phyloP scores from a whole-genome alignment of 2,888 invertebrate genomes.

The Dicranocentrus wangi region DNA sequence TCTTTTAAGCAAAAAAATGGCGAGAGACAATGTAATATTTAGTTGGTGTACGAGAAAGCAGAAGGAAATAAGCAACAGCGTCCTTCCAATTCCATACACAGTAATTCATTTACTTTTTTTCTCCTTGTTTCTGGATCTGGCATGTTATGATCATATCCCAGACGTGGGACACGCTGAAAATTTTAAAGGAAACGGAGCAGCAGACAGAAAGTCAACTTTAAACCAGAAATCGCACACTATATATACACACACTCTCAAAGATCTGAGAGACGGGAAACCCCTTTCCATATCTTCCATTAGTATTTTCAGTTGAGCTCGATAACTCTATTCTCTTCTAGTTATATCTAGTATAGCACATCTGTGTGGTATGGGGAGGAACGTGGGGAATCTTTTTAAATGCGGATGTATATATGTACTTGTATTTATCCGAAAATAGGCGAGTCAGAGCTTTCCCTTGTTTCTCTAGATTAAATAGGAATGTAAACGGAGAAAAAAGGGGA shows the following conservation, averaged over 20 bases:
- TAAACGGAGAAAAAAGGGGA: constrained; percentile 2
- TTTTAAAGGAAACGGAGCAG: constrained; percentile 1
- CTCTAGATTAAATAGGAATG: constrained; percentile 39
- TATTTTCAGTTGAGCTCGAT: background rate
- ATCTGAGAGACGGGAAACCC: no score
- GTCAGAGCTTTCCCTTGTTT: background rate
- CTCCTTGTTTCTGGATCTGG: background rate
- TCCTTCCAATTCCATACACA: background rate
- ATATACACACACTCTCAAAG: no score
- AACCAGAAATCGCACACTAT: background rate
- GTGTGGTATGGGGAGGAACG: no score
- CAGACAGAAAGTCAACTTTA: constrained; percentile 16
- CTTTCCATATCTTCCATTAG: no score
- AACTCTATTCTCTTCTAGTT: background rate
- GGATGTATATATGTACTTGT: background rate
- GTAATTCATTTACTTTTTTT: background rate
- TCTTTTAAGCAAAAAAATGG: constrained; percentile 2
- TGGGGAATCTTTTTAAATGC: background rate
- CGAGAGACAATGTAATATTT: background rate
- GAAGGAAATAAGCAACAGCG: background rate
- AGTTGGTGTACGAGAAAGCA: background rate
- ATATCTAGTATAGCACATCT: no score
- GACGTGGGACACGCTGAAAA: constrained; percentile 14
- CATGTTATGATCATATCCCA: constrained; percentile 27
- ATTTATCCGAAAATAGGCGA: constrained; percentile 6